Base-by-base conservation (phyloP, 2,113 vertebrate genomes). In the Asarcornis scutulata region DNA sequence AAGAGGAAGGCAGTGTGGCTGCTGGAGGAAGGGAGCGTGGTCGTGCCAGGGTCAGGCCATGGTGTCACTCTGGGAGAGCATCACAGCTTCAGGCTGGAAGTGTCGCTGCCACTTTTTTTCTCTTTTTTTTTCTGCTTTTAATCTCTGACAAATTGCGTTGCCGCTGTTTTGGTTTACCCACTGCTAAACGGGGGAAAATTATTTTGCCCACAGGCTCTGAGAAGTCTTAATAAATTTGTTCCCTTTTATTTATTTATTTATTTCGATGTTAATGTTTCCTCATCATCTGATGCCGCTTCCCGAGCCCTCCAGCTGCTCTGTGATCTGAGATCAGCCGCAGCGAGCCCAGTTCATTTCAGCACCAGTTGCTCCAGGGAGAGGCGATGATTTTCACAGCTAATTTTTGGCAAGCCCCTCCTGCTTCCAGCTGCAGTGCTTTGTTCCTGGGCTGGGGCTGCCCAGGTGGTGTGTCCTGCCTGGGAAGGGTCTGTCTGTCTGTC, bases 211-310 rank as follows among this genome's bases (percentile, higher is more conserved):
- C 12, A 32, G 96, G 86, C 88, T 78, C 62, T 0, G 12, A 62
- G 76, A 73, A 92, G 74, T 25, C 29, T 52, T 75, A 58, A 76
- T 87, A 89, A 82, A 92, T 95, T 53, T 0, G 0, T 67, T 82
- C 86, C 53, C 89, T 92, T 93, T 89, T 76, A 87, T 83, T 76
- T 52, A 87, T 85, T 76, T 52, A 52, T 52, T 44, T 73, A 64
- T 91, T 95, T 73, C 56, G 89, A 60, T 94, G 92, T 89, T 75
- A 89, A 76, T 29, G 27, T 76, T 62, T 81, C 50, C 48, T 94
- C 69, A 18, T 87, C 89, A 82, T 62, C 44, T 0, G 3, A 17
- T 48, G 69, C 62, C 31, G 11, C 84, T 91, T 56, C 42, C 58
- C 31, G 50, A 89, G 84, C 84, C 89, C 89, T 95, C 53, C 87